A percentile compares a stretch with the other conserved stretches of the same genome.
These are phyloP conservation scores for Balaenoptera acutorostrata DNA, from an alignment of 2,113 vertebrate genomes.

Conservation along the genomic window DNA sequence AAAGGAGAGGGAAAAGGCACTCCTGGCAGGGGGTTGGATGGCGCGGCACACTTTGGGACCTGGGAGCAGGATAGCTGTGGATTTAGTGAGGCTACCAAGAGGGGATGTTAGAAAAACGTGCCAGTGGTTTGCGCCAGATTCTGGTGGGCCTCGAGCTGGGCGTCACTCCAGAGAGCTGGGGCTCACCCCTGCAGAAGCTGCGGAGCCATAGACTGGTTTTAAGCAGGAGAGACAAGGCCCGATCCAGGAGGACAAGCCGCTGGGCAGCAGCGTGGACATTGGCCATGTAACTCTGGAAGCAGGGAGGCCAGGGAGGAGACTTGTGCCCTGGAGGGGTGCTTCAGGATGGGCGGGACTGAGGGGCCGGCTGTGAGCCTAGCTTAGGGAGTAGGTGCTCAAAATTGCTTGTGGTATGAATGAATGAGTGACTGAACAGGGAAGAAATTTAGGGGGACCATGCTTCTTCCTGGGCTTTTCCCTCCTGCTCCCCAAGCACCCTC, in stretches of 20 bases:
- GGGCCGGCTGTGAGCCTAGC: no score
- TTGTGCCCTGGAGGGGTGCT: background rate
- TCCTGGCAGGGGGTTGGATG: background rate
- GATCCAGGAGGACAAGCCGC: background rate
- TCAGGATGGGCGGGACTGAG: background rate
- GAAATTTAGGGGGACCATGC: no score
- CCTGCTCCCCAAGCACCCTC: background rate
- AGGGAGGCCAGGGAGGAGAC: background rate
- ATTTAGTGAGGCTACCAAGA: background rate
- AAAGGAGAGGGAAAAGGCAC: background rate
- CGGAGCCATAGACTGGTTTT: background rate
- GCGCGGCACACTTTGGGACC: background rate
- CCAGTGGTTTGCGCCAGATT: background rate
- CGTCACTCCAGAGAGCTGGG: background rate
- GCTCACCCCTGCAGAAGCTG: background rate
- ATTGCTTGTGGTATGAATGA: background rate
- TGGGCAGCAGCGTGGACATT: background rate
- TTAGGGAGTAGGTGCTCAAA: background rate
- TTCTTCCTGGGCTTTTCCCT: background rate
- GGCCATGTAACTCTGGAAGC: background rate
- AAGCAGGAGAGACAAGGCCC: background rate
- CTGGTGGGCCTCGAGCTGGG: background rate
- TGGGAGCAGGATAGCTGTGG: background rate
- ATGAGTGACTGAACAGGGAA: background rate
- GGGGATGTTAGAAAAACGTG: background rate